A percentile compares a stretch with the other conserved stretches of the same genome.
Evolutionary conservation across 2,797 vertebrate genomes (phyloP).

Genomic region (Sebastes taczanowskii): DNA sequence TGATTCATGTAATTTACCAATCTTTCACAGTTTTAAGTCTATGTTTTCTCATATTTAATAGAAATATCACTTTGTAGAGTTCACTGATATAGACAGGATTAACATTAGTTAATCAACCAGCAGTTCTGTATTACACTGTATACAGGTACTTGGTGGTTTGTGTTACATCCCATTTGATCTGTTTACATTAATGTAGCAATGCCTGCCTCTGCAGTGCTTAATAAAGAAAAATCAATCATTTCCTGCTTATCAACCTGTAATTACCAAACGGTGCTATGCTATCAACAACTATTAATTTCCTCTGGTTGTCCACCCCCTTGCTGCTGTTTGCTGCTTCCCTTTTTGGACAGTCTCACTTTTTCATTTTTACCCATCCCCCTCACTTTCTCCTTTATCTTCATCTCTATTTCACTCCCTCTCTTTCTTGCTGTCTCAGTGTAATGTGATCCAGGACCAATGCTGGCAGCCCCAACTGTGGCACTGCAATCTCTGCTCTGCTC

Average conservation of each 20-base stretch:
- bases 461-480: slow-evolving; percentile 69
- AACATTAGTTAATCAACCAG: not conserved
- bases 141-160: not conserved
- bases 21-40: not conserved
- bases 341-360: slow-evolving; percentile 30
- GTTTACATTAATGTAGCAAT: slow-evolving; percentile 9
- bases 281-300: slow-evolving; percentile 30
- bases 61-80: not conserved
- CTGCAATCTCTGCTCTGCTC: slow-evolving; percentile 75
- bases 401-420: slow-evolving; percentile 67
- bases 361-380: slow-evolving; percentile 55
- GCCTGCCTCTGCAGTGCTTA: not conserved
- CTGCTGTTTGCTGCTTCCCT: slow-evolving; percentile 30
- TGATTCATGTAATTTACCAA: slow-evolving; percentile 34
- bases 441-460: slow-evolving; percentile 79
- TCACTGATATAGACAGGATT: not conserved
- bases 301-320: not conserved
- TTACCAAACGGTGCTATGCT: slow-evolving; percentile 20
- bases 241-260: slow-evolving; percentile 47
- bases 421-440: slow-evolving; percentile 82
- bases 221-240: slow-evolving; percentile 23
- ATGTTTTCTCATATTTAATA: slow-evolving; percentile 1
- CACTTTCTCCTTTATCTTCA: slow-evolving; percentile 61
- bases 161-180: slow-evolving; percentile 19
- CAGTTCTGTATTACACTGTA: not conserved